Evolutionary conservation across 2,113 vertebrate genomes (phyloP), one percentile per base, ranked within the genome.

Genomic region (Stegostoma tigrinum): DNA sequence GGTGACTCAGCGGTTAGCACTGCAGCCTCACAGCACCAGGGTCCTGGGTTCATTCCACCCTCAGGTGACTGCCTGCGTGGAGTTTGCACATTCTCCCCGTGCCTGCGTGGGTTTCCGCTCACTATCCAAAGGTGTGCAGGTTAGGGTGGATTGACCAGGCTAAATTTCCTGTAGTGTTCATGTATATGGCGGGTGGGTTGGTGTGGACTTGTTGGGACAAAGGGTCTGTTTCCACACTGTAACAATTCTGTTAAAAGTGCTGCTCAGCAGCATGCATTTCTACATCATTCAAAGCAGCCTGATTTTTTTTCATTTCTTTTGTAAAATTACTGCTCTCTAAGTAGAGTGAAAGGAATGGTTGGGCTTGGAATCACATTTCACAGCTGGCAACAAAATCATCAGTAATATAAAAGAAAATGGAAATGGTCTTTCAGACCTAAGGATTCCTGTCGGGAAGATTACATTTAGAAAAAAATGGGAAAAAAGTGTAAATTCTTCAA

Each of bases 321-420:
- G 10, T 89, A 52, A 55, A 34, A 55, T 89, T 89, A 52, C 24
- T 55, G 45, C 42, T 6, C 4, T 55, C 10, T 34, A 89, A 55
- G 24, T 89, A 23, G 30, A 89, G 45, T 55, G 48, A 89, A 30
- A 10, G 27, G 52, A 55, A 89, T 34, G 8, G 48, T 5, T 89
- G 23, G 48, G 45, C 24, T 55, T 10, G 24, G 86, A 30, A 55
- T 89, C 10, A 30, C 48, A 34, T 52, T 48, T 55, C 12, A 14
- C 15, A 89, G 86, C 27, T 89, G 86, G 61, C 86, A 89, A 89
- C 86, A 89, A 55, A 89, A 89, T 55, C 86, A 89, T 12, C 27
- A 4, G 86, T 89, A 52, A 89, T 89, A 23, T 52, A 24, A 10
- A 52, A 89, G 27, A 89, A 89, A 55, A 52, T 89, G 48, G 86